These are phyloP conservation scores for Mastomys coucha DNA, from an alignment of 2,113 vertebrate genomes.

Conservation along the genomic window DNA sequence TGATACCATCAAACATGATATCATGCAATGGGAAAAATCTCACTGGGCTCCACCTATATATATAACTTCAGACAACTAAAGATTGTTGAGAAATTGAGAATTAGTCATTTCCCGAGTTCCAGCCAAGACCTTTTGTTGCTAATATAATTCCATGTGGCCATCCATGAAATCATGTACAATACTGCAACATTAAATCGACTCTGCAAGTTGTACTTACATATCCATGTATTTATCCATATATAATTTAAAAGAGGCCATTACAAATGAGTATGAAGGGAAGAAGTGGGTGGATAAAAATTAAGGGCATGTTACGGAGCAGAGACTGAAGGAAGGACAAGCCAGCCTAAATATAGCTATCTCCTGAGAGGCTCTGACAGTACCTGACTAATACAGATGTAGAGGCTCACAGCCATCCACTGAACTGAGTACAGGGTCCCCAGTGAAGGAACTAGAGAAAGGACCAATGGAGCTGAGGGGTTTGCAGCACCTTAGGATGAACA, in stretches of 20 bases:
- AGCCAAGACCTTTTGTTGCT: neutral
- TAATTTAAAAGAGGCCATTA: neutral
- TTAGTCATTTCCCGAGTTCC: neutral
- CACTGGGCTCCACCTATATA: neutral
- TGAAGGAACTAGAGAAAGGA: too few relatives aligned
- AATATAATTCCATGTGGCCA: neutral
- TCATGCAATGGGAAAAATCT: neutral
- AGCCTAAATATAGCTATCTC: too few relatives aligned
- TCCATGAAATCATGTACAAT: neutral
- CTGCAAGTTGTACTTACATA: neutral
- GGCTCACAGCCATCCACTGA: too few relatives aligned
- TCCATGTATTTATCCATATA: neutral
- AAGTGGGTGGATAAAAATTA: neutral
- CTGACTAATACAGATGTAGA: too few relatives aligned
- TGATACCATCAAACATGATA: neutral
- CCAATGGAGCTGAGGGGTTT: too few relatives aligned
- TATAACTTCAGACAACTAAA: neutral
- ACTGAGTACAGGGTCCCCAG: too few relatives aligned
- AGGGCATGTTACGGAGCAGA: too few relatives aligned
- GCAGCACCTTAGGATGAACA: too few relatives aligned
- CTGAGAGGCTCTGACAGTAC: too few relatives aligned
- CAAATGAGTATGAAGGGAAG: neutral
- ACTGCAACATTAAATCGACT: neutral
- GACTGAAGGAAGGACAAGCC: too few relatives aligned
- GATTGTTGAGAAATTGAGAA: neutral